Percentiles rank a stretch among this genome's conserved stretches.
Conservation (phyloP, 2,888 invertebrate genomes). For the Lacanobia oleracea region DNA sequence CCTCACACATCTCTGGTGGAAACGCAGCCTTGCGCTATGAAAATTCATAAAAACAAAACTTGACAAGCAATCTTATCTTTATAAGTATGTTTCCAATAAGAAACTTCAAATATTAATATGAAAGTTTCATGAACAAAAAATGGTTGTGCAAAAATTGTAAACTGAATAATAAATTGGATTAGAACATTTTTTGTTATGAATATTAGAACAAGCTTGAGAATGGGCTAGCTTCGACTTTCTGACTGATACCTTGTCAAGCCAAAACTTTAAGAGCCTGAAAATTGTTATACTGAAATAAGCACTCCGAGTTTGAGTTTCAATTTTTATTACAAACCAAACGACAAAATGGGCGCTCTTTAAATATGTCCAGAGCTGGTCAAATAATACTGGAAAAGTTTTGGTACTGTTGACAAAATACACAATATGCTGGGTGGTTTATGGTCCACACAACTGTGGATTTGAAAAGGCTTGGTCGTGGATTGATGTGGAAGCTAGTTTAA, state of each 20-base stretch:
- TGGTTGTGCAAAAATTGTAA: not conserved
- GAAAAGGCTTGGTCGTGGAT: conserved; percentile 10
- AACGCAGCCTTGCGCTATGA: not conserved
- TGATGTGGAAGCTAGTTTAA: conserved; percentile 12
- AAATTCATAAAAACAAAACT: conserved; percentile 7
- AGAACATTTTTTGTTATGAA: not conserved
- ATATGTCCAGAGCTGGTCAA: not conserved
- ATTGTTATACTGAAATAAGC: not conserved
- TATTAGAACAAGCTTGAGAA: not conserved
- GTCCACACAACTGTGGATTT: conserved; percentile 2
- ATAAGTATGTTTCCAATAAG: not conserved
- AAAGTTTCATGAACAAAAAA: not conserved
- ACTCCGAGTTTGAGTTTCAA: not conserved
- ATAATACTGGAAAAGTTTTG: conserved; percentile 4
- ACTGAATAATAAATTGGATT: not conserved
- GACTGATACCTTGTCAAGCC: not conserved
- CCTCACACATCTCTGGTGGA: too few species aligned
- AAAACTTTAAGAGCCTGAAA: not conserved
- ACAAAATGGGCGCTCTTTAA: not conserved
- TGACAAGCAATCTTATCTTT: conserved; percentile 9
- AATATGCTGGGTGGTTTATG: conserved; percentile 11
- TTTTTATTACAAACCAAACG: not conserved
- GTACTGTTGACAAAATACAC: not conserved
- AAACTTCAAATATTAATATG: not conserved
- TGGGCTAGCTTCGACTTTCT: too few species aligned